phyloP scores from a whole-genome alignment of 1,140 invertebrate genomes.

The Dinothrombium tinctorium region DNA sequence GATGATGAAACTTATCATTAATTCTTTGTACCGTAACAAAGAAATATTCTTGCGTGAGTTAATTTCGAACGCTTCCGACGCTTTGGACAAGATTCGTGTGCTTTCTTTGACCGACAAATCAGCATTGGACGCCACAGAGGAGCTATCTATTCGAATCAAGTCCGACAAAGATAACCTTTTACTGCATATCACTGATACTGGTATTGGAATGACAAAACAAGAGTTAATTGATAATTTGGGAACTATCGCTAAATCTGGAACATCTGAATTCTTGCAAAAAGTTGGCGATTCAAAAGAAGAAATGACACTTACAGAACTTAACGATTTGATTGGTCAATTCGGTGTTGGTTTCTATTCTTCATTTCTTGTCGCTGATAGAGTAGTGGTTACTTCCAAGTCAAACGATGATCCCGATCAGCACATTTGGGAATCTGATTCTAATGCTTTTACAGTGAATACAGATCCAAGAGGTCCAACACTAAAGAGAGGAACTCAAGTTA shows the following conservation, averaged over 20 bases:
- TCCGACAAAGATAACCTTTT: constrained; percentile 71
- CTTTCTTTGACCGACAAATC: constrained; percentile 70
- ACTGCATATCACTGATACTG: constrained; percentile 71
- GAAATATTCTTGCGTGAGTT: constrained; percentile 97
- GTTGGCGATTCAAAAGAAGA: constrained; percentile 76
- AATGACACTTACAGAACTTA: constrained; percentile 47
- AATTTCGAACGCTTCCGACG: constrained; percentile 51
- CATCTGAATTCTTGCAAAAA: constrained; percentile 90
- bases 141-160: constrained; percentile 68
- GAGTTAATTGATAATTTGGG: constrained; percentile 85
- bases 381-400: constrained; percentile 77
- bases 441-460: constrained; percentile 58
- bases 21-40: constrained; percentile 99
- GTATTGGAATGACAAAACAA: constrained; percentile 88
- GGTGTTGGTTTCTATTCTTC: constrained; percentile 96
- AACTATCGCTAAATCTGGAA: constrained; percentile 86
- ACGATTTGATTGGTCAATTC: constrained; percentile 86
- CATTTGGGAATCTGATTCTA: constrained; percentile 78
- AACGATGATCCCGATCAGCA: constrained; percentile 66
- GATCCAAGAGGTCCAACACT: constrained; percentile 68
- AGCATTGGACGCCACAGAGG: constrained; percentile 59
- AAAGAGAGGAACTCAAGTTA: constrained; percentile 66
- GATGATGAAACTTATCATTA: constrained; percentile 95
- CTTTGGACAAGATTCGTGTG: constrained; percentile 41
- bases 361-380: constrained; percentile 78